A percentile compares a stretch with the other conserved stretches of the same genome.
Conservation (phyloP, 2,888 invertebrate species). For the Scrobipalpa costella region DNA sequence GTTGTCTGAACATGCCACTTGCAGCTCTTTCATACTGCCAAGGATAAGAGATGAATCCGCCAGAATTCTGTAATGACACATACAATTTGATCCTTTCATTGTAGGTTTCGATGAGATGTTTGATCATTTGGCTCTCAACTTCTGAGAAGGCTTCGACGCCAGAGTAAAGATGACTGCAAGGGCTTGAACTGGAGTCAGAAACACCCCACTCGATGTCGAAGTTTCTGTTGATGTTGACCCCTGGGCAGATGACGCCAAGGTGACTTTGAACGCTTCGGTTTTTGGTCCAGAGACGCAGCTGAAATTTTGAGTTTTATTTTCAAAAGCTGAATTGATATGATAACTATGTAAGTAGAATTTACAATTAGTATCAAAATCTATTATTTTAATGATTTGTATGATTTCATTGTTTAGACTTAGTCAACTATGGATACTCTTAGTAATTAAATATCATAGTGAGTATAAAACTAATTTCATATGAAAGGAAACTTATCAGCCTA, state of each 20-base stretch:
- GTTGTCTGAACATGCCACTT: constrained; percentile 61
- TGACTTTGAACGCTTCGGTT: constrained; percentile 75
- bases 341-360: too few species aligned
- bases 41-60: constrained; percentile 84
- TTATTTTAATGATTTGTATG: too few species aligned
- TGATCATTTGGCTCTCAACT: constrained; percentile 81
- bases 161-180: constrained; percentile 83
- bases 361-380: too few species aligned
- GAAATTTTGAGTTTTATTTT: constrained; percentile 24
- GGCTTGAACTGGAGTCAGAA: constrained; percentile 79
- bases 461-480: too few species aligned
- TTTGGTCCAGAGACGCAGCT: constrained; percentile 86
- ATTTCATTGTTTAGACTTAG: too few species aligned
- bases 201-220: constrained; percentile 86
- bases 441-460: too few species aligned
- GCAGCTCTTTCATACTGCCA: constrained; percentile 83
- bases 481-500: too few species aligned
- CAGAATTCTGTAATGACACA: constrained; percentile 88
- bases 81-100: constrained; percentile 81
- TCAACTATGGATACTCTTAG: too few species aligned
- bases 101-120: constrained; percentile 76
- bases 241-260: constrained; percentile 76
- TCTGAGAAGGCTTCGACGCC: constrained; percentile 84
- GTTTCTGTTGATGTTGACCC: constrained; percentile 89
- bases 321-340: not conserved